Evolutionary conservation across 2,888 invertebrate species (phyloP).

Genomic region (Allolobophora icterica): DNA sequence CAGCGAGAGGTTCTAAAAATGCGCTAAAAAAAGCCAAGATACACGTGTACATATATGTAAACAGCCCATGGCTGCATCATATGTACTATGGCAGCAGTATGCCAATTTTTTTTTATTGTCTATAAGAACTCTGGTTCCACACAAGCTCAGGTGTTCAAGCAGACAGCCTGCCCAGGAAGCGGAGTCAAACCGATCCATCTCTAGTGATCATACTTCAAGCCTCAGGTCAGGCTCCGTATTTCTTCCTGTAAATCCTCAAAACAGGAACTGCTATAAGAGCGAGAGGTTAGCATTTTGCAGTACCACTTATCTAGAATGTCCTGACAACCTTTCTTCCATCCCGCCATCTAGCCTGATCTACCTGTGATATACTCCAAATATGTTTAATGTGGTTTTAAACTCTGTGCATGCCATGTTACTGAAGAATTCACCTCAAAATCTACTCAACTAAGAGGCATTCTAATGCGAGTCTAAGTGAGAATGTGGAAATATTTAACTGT

Average conservation of each 20-base stretch:
- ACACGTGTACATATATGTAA: too few species aligned
- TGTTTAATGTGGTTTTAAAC: not conserved
- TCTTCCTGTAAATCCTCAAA: not conserved
- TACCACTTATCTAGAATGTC: not conserved
- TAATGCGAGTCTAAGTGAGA: too few species aligned
- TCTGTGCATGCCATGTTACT: not conserved
- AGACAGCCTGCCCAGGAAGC: not conserved
- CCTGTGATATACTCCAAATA: not conserved
- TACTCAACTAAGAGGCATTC: too few species aligned
- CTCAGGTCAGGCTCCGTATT: not conserved
- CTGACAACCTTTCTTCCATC: not conserved
- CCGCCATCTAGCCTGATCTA: not conserved
- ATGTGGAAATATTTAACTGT: too few species aligned
- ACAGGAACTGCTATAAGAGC: conserved; percentile 10
- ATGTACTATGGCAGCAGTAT: not conserved
- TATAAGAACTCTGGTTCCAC: not conserved
- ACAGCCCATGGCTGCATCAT: not conserved
- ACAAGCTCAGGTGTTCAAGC: not conserved
- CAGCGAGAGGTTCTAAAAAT: too few species aligned
- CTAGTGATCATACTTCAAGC: not conserved
- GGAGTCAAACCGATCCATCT: not conserved
- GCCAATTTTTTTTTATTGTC: not conserved
- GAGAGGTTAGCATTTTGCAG: not conserved
- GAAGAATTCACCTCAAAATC: too few species aligned
- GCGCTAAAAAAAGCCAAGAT: too few species aligned